A percentile compares a stretch with the other conserved stretches of the same genome.
Conservation (phyloP, 2,888 invertebrate genomes). For the Rotaria macrura region DNA sequence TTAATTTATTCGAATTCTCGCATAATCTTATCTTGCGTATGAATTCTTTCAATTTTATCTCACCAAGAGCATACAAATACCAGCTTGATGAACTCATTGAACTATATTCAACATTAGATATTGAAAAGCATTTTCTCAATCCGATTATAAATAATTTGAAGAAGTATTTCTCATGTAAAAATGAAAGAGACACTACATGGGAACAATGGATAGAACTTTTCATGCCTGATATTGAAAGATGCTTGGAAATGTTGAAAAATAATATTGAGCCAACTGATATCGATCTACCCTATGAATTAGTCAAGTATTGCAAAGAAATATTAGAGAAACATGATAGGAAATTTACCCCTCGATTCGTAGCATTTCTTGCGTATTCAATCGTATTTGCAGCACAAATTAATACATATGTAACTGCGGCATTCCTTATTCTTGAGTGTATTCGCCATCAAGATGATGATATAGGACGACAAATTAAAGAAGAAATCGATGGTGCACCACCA, state of each 20-base stretch:
- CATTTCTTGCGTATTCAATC: background rate
- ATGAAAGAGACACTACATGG: background rate
- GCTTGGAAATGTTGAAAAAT: background rate
- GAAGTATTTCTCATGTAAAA: background rate
- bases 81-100: background rate
- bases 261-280: background rate
- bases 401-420: background rate
- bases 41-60: no score
- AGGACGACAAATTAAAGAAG: background rate
- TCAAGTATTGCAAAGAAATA: background rate
- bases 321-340: background rate
- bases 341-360: background rate
- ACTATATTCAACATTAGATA: background rate
- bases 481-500: background rate
- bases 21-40: background rate
- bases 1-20: background rate
- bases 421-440: background rate
- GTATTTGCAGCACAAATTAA: background rate
- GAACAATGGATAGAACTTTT: background rate
- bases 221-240: background rate
- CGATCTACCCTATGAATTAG: background rate
- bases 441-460: background rate
- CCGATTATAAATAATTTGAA: background rate
- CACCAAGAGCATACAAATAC: background rate
- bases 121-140: background rate